phyloP scores from a whole-genome alignment of 2,113 vertebrate species.

The Engraulis encrasicolus region DNA sequence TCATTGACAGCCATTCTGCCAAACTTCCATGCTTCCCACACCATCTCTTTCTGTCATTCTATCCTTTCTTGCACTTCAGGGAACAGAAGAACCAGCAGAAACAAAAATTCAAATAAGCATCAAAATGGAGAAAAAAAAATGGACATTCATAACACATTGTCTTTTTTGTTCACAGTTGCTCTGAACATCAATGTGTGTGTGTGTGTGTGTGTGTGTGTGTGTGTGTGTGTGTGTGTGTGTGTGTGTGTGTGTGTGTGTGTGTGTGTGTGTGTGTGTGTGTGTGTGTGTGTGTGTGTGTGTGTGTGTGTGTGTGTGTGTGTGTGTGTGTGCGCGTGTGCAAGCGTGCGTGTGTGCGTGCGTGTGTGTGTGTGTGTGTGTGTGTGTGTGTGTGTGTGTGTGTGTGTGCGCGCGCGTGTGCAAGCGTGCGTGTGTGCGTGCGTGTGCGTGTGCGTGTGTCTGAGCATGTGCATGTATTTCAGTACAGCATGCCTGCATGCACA shows the following conservation, averaged over 20 bases:
- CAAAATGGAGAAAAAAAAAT: not conserved
- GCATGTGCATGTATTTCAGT: not conserved
- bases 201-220: not conserved
- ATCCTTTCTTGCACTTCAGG: not conserved
- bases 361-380: not conserved
- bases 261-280: conserved; percentile 11
- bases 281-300: conserved; percentile 28
- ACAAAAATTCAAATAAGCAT: not conserved
- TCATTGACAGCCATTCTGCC: not conserved
- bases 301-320: not conserved
- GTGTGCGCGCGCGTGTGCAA: no score
- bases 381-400: not conserved
- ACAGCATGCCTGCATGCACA: not conserved
- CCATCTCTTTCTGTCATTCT: not conserved
- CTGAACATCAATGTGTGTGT: not conserved
- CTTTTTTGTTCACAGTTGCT: no score
- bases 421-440: no score
- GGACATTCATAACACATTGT: not conserved
- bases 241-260: not conserved
- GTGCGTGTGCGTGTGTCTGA: no score
- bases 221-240: not conserved
- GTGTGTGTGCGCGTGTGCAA: no score
- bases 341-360: no score
- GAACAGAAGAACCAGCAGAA: not conserved
- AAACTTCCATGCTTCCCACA: not conserved